Percentiles rank a stretch among this genome's conserved stretches.
Conservation (phyloP, 2,797 vertebrate species). For the Anguilla marmorata region DNA sequence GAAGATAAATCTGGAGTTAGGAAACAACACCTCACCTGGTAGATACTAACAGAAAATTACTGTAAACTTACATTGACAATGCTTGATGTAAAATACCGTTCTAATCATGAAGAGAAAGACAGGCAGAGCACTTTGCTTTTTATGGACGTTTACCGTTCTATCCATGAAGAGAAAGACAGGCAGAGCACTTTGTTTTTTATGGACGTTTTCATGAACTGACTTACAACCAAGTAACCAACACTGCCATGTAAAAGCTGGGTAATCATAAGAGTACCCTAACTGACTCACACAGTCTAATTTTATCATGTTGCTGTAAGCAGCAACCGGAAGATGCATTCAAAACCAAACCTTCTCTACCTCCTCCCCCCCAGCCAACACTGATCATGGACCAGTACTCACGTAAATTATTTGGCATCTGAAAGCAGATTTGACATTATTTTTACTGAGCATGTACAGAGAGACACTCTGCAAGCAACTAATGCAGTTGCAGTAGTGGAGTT, state of each 20-base stretch:
- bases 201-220: too few species aligned
- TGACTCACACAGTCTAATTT: not conserved
- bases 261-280: not conserved
- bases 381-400: not conserved
- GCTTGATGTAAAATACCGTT: too few species aligned
- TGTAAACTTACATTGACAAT: too few species aligned
- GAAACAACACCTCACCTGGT: not conserved
- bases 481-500: not conserved
- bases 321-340: not conserved
- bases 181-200: too few species aligned
- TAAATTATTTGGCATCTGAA: not conserved
- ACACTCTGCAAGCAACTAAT: not conserved
- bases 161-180: too few species aligned
- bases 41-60: too few species aligned
- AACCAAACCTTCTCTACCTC: not conserved
- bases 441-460: not conserved
- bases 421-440: not conserved
- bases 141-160: too few species aligned
- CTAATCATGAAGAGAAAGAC: too few species aligned
- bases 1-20: not conserved
- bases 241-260: not conserved
- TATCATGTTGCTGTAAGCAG: not conserved
- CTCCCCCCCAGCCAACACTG: not conserved
- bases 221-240: too few species aligned
- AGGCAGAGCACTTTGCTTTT: too few species aligned